phyloP scores from a whole-genome alignment of 1,140 invertebrate genomes.

The Anagrus nilaparvatae region DNA sequence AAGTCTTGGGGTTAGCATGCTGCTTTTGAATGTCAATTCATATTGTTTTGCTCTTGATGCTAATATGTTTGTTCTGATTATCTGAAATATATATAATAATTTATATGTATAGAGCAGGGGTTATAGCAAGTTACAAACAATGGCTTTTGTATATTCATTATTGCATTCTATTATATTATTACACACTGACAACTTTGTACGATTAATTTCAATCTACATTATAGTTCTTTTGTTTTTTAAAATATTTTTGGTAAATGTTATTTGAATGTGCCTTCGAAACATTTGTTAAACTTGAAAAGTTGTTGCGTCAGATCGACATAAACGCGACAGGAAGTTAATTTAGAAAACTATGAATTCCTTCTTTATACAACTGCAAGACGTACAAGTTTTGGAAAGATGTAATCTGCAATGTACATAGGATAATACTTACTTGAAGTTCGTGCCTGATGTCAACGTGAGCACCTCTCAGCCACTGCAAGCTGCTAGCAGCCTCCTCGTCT shows the following conservation, averaged over 20 bases:
- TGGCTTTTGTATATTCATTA: background rate
- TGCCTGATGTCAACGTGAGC: conserved; percentile 59
- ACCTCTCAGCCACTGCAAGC: conserved; percentile 66
- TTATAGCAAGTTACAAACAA: conserved; percentile 1
- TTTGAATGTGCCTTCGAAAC: too few species aligned
- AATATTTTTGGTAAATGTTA: too few species aligned
- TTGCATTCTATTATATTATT: background rate
- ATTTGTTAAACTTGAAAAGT: too few species aligned
- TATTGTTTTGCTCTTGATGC: conserved; percentile 38
- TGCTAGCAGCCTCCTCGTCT: conserved; percentile 66
- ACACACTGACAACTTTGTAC: too few species aligned
- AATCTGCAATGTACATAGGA: background rate
- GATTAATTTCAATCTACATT: too few species aligned
- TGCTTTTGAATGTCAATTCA: conserved; percentile 40
- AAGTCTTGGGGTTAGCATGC: conserved; percentile 44
- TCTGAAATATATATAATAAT: conserved; percentile 21
- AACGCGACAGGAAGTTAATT: too few species aligned
- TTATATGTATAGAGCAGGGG: too few species aligned
- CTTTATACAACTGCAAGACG: background rate
- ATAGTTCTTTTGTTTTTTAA: too few species aligned
- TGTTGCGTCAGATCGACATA: too few species aligned
- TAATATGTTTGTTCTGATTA: conserved; percentile 40
- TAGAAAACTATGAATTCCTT: too few species aligned
- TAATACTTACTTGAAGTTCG: conserved; percentile 45
- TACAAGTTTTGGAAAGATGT: background rate